Base-by-base conservation (phyloP, 2,888 invertebrate species). In the Iphiclides podalirius region DNA sequence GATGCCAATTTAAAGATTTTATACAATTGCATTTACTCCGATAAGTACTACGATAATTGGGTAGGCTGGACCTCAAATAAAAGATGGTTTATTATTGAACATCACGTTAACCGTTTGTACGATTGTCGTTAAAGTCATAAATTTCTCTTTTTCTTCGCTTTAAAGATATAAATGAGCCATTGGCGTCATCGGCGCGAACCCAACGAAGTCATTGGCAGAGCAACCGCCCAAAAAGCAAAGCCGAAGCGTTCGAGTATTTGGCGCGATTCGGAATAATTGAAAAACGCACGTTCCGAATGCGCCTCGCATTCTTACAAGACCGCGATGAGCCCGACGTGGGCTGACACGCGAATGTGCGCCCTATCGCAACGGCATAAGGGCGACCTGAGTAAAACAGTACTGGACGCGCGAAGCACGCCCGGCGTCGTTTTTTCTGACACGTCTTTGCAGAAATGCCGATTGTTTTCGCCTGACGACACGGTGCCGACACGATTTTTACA, bases 211-310 rank as follows among this genome's bases (percentile, higher is more conserved):
- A 39, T 39, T 49, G 44, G 13, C 7, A 9, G 34, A 49, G 23
- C 49, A 49, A 34, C 44, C 39, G 49, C 44, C 35, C 28, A 44
- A 49, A 53, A 46, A 52, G 26, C 28, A 12, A 46, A 35, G 13
- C 35, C 31, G 36, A 48, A 46, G 55, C 53, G 56, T 52, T 55
- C 52, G 57, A 54, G 57, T 57, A 63, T 61, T 63, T 61, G 59
- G 68, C 70, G 71, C 77, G 71, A 72, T 72, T 72, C 70, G 70
- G 68, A 70, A 74, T 77, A 72, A 72, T 72, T 72, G 67, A 76
- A 78, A 78, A 78, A 72, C 62, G 64, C 62, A 64, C 66, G 70
- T 72, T 71, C 72, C 67, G 59, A 67, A 70, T 73, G 70, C 62
- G 67, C 64, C 58, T 59, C 59, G 70, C 67, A 77, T 79, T 78